Evolutionary conservation across 2,113 vertebrate genomes (phyloP), one percentile per base, ranked within the genome.

Genomic region (Hippocampus comes): DNA sequence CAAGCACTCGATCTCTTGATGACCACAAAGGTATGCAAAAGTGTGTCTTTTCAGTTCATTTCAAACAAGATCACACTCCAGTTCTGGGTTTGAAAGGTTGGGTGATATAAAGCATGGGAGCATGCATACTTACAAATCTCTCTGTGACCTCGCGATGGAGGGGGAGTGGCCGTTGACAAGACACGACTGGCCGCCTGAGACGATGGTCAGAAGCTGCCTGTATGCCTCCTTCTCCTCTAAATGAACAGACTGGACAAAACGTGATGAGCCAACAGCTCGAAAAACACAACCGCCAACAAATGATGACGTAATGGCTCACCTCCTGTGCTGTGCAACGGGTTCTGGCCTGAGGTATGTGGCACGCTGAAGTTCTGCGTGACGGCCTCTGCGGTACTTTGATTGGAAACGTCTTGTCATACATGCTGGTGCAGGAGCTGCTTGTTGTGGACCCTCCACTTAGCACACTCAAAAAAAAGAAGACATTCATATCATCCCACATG

Each of bases 201-300:
- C 95, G 91, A 98, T 91, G 84, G 95, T 91, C 48, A 98, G 90
- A 75, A 99, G 86, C 79, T 97, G 96, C 81, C 94, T 89, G 88
- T 99, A 99, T 70, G 97, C 93, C 80, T 97, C 96, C 71, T 94
- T 94, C 85, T 98, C 96, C 67, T 95, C 96, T 78, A 95, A 93
- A 69, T 92, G 78, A 75, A 98, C 93, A 0, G 94, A 96, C 97
- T 98, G 68, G 17, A 77, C 38, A 64, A 72, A 71, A 68, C 71
- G 65, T 64, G 27, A 1, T 60, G 46, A 71, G 55, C 12, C 20
- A 72, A 4, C 5, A 56, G 1, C 34, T 71, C 21, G 12, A 11
- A 2, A 3, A 72, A 59, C 7, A 60, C 42, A 5, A 10, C 0
- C 38, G 61, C n/a, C 2, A 42, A 3, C 61, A 9, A 11, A 5